Conservation (phyloP, 2,797 vertebrate genomes). For the Atherinosoma microstoma region DNA sequence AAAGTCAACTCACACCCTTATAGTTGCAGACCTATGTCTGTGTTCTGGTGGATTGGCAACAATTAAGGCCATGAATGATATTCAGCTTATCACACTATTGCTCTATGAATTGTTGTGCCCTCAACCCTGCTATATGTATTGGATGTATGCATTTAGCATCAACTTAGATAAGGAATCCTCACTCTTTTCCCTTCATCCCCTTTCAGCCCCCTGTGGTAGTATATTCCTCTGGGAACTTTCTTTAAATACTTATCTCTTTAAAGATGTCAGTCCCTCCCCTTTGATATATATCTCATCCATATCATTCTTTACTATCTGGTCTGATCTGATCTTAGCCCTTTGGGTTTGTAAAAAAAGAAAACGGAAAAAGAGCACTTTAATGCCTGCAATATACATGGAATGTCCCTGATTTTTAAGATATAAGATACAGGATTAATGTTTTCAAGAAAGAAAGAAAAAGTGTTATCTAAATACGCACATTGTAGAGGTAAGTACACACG, state of each 20-base stretch:
- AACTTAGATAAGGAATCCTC: conserved; percentile 29
- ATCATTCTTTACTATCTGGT: conserved; percentile 10
- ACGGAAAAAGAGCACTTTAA: neutral
- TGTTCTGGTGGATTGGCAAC: conserved; percentile 55
- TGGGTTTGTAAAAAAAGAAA: neutral
- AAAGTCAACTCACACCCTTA: conserved; percentile 52
- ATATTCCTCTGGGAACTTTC: conserved; percentile 35
- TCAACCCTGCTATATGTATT: conserved; percentile 12
- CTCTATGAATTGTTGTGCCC: conserved; percentile 31
- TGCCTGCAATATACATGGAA: neutral
- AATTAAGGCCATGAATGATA: conserved; percentile 52
- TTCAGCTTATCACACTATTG: conserved; percentile 49
- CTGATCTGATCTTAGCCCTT: neutral
- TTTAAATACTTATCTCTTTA: conserved; percentile 45
- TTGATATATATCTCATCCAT: conserved; percentile 23
- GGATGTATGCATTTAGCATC: conserved; percentile 43
- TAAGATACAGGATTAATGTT: conserved; percentile 14
- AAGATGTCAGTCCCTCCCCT: conserved; percentile 26
- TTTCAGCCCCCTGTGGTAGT: conserved; percentile 5
- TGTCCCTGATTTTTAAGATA: conserved; percentile 7
- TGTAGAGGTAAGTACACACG: conserved; percentile 40
- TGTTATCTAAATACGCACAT: conserved; percentile 31
- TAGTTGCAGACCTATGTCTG: conserved; percentile 53
- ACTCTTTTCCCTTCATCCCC: conserved; percentile 14
- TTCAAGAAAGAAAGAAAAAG: neutral